Evolutionary conservation across 2,888 invertebrate species (phyloP).

Genomic region (Tineola bisselliella): DNA sequence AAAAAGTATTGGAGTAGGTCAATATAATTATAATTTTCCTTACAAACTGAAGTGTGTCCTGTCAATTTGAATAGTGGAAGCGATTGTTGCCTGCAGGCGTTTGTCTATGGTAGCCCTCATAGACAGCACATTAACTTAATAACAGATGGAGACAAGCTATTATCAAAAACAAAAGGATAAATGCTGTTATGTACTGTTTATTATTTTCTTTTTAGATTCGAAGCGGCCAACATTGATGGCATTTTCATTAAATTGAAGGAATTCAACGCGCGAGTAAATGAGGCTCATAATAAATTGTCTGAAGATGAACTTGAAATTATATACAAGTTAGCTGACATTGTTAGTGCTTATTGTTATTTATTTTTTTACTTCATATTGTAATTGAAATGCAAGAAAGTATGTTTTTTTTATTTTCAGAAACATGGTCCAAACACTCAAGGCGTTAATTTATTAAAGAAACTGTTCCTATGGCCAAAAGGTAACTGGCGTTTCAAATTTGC

Average conservation of each 20-base stretch:
- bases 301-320: slow-evolving; percentile 69
- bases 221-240: slow-evolving; percentile 78
- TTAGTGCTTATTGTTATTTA: slow-evolving; percentile 25
- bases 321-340: slow-evolving; percentile 71
- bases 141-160: too few species aligned
- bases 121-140: too few species aligned
- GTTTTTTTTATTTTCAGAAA: slow-evolving; percentile 39
- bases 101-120: too few species aligned
- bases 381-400: too few species aligned
- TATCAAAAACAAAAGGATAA: too few species aligned
- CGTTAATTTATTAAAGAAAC: slow-evolving; percentile 66
- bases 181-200: too few species aligned
- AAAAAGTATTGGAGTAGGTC: too few species aligned
- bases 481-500: slow-evolving; percentile 18
- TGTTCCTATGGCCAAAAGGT: slow-evolving; percentile 81
- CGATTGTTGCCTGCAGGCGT: too few species aligned
- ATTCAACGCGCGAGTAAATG: slow-evolving; percentile 73
- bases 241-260: slow-evolving; percentile 79
- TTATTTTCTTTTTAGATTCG: slow-evolving; percentile 67
- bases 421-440: slow-evolving; percentile 49
- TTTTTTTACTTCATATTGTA: not conserved
- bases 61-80: too few species aligned
- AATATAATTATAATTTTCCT: too few species aligned
- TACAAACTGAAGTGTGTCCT: too few species aligned
- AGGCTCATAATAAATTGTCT: slow-evolving; percentile 57